Evolutionary conservation across 2,797 vertebrate species (phyloP).

Genomic region (Thunnus albacares): DNA sequence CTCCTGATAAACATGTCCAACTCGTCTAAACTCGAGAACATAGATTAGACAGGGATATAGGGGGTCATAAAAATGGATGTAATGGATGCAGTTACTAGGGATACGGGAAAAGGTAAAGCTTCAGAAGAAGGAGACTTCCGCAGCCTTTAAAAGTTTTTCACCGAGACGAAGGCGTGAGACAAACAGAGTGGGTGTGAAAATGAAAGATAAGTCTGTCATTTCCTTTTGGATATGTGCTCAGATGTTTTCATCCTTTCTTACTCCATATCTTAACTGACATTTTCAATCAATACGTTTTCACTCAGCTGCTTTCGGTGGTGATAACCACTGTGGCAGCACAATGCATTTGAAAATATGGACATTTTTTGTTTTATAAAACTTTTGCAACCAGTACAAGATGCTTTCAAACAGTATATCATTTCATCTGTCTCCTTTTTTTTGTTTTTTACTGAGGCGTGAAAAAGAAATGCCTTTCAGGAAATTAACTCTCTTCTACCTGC

Average conservation of each 20-base stretch:
- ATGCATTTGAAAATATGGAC: constrained; percentile 28
- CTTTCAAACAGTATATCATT: constrained; percentile 12
- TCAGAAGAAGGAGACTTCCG: not conserved
- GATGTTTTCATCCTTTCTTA: constrained; percentile 52
- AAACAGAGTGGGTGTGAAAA: constrained; percentile 52
- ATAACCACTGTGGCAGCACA: constrained; percentile 41
- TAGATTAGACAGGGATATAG: not conserved
- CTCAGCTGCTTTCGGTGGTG: constrained; percentile 11
- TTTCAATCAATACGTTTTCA: constrained; percentile 46
- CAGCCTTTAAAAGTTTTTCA: not conserved
- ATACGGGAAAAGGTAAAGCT: constrained; percentile 14
- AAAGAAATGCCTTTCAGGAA: constrained; percentile 41
- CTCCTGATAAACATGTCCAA: constrained; percentile 17
- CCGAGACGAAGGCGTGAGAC: constrained; percentile 3
- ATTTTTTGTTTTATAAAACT: constrained; percentile 31
- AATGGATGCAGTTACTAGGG: constrained; percentile 11
- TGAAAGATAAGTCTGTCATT: constrained; percentile 47
- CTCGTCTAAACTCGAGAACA: constrained; percentile 13
- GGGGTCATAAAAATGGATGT: constrained; percentile 5
- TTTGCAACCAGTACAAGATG: not conserved
- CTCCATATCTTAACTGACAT: constrained; percentile 50
- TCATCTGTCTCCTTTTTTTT: constrained; percentile 8
- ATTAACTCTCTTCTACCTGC: constrained; percentile 30
- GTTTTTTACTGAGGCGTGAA: constrained; percentile 16
- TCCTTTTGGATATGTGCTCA: constrained; percentile 11